Conservation (phyloP, 2,113 vertebrate genomes). For the Leuciscus idus region DNA sequence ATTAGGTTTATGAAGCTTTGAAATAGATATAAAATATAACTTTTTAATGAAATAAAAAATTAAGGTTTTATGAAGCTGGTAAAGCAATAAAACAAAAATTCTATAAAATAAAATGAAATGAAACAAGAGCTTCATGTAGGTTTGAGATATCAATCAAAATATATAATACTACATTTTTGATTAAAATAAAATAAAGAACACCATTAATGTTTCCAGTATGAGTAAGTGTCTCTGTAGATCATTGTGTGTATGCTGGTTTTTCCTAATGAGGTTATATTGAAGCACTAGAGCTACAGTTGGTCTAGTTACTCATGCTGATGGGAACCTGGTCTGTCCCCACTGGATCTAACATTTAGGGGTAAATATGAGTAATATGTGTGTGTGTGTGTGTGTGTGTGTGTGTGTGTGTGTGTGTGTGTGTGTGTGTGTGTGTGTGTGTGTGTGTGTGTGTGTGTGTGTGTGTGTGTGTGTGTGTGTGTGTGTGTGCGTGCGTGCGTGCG, state of each 20-base stretch:
- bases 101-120: neutral
- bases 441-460: too few relatives aligned
- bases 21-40: neutral
- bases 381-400: neutral
- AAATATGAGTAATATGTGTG: neutral
- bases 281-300: neutral
- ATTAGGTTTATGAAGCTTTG: neutral
- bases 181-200: too few relatives aligned
- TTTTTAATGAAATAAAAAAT: neutral
- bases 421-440: neutral
- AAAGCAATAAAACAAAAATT: neutral
- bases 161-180: neutral
- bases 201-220: neutral
- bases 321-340: neutral
- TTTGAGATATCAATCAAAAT: neutral
- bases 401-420: neutral
- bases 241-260: neutral
- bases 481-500: too few relatives aligned
- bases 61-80: neutral
- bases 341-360: neutral
- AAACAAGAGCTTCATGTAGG: neutral
- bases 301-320: constrained; percentile 13
- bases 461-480: too few relatives aligned
- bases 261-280: constrained; percentile 3
- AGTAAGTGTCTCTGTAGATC: constrained; percentile 12